Evolutionary conservation across 2,113 vertebrate species (phyloP).

Genomic region (Cyanocitta stelleri): DNA sequence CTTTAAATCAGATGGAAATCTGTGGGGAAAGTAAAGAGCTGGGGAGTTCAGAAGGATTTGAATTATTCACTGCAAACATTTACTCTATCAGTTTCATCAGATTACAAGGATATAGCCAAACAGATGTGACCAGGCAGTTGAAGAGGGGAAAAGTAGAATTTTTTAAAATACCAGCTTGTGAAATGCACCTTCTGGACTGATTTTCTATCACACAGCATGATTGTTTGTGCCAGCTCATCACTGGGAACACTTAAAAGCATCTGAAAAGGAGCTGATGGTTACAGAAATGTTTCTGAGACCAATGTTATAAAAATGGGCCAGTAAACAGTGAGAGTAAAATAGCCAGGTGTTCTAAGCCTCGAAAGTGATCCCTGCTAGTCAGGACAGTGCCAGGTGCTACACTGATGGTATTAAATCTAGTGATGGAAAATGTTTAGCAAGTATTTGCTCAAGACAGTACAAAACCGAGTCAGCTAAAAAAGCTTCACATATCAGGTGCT

Average conservation of each 20-base stretch:
- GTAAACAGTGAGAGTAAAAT: background rate
- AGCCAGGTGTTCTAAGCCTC: background rate
- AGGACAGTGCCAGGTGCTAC: background rate
- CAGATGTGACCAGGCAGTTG: background rate
- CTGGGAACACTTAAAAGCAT: background rate
- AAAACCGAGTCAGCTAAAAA: background rate
- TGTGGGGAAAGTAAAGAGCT: background rate
- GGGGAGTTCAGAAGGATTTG: background rate
- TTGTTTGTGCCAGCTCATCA: background rate
- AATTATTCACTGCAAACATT: background rate
- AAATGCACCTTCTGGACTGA: background rate
- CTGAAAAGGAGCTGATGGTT: background rate
- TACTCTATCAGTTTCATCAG: background rate
- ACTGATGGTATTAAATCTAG: background rate
- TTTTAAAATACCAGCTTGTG: background rate
- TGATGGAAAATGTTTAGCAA: background rate
- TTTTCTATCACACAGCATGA: background rate
- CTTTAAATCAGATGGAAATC: background rate
- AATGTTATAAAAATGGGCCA: background rate
- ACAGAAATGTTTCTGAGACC: background rate
- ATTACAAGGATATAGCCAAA: background rate
- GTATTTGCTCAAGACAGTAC: background rate
- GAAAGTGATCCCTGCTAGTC: background rate
- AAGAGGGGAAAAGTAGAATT: background rate
- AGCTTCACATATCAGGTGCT: background rate